Evolutionary conservation across 1,140 invertebrate genomes (phyloP).

Genomic region (Drosophila ambigua): DNA sequence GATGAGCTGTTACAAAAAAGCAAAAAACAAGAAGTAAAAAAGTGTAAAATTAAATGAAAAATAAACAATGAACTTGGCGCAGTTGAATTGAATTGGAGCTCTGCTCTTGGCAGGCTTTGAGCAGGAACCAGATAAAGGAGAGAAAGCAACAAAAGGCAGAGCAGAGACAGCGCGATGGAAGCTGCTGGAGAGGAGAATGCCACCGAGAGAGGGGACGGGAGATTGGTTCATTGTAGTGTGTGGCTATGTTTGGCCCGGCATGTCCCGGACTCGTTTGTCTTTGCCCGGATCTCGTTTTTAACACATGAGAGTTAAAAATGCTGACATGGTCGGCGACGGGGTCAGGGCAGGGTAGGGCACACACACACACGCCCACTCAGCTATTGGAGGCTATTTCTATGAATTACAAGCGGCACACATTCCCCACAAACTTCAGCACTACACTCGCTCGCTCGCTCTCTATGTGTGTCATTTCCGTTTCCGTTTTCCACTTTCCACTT

Average conservation of each 20-base stretch:
- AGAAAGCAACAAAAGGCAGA: constrained; percentile 5
- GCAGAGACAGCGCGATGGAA: not conserved
- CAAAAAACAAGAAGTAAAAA: constrained; percentile 28
- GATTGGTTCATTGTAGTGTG: constrained; percentile 49
- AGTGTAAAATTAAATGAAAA: constrained; percentile 81
- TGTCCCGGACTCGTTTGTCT: constrained; percentile 56
- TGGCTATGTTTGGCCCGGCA: constrained; percentile 46
- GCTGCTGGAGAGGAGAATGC: not conserved
- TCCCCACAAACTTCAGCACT: constrained; percentile 25
- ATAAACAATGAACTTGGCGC: constrained; percentile 78
- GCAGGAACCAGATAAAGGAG: not conserved
- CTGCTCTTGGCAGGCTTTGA: constrained; percentile 26
- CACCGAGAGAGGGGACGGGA: constrained; percentile 1
- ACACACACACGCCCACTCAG: not conserved
- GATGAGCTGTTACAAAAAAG: constrained; percentile 9
- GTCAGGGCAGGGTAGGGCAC: too few relatives aligned
- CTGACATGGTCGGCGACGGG: constrained; percentile 60
- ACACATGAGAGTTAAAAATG: constrained; percentile 71
- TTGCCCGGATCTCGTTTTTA: constrained; percentile 67
- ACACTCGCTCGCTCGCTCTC: constrained; percentile 9
- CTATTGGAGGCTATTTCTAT: constrained; percentile 55
- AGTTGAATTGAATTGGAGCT: constrained; percentile 78
- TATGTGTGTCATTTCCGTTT: constrained; percentile 78
- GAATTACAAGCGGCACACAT: constrained; percentile 67
- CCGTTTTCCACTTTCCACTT: constrained; percentile 78